A percentile compares a stretch with the other conserved stretches of the same genome.
phyloP scores from a whole-genome alignment of 2,888 invertebrate genomes.

The Conops quadrifasciatus region DNA sequence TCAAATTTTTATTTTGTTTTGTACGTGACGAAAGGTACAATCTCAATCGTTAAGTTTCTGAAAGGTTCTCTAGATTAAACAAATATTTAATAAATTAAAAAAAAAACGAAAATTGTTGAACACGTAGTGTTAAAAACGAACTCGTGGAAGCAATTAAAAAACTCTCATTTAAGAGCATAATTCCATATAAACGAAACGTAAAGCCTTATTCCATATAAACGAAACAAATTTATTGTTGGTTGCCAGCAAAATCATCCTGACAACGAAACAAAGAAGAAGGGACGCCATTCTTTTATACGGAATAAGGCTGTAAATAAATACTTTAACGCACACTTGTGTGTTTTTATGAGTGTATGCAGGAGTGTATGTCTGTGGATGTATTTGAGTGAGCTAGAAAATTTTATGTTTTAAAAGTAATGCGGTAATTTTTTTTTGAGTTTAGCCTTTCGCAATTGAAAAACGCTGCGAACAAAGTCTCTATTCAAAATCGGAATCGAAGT shows the following conservation, averaged over 20 bases:
- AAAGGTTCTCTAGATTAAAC: too few relatives aligned
- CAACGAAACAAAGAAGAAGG: too few relatives aligned
- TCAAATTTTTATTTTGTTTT: too few relatives aligned
- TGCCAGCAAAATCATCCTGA: too few relatives aligned
- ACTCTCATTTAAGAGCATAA: constrained; percentile 2
- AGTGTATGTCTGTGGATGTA: background rate
- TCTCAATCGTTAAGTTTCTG: too few relatives aligned
- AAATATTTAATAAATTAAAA: background rate
- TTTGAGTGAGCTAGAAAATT: background rate
- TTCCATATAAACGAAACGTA: too few relatives aligned
- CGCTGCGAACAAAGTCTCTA: constrained; percentile 17
- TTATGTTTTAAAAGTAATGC: background rate
- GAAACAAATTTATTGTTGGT: too few relatives aligned
- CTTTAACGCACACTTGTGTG: constrained; percentile 29
- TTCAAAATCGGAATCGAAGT: constrained; percentile 51
- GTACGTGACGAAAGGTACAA: too few relatives aligned
- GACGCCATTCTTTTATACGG: too few relatives aligned
- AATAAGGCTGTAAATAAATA: constrained; percentile 27
- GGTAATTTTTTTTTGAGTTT: background rate
- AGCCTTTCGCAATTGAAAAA: background rate
- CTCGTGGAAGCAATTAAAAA: constrained; percentile 23
- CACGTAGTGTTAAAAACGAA: constrained; percentile 14
- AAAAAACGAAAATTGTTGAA: constrained; percentile 18
- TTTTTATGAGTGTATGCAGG: background rate
- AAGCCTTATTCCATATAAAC: too few relatives aligned